phyloP scores from a whole-genome alignment of 2,888 invertebrate genomes.

The Hemaris fuciformis region DNA sequence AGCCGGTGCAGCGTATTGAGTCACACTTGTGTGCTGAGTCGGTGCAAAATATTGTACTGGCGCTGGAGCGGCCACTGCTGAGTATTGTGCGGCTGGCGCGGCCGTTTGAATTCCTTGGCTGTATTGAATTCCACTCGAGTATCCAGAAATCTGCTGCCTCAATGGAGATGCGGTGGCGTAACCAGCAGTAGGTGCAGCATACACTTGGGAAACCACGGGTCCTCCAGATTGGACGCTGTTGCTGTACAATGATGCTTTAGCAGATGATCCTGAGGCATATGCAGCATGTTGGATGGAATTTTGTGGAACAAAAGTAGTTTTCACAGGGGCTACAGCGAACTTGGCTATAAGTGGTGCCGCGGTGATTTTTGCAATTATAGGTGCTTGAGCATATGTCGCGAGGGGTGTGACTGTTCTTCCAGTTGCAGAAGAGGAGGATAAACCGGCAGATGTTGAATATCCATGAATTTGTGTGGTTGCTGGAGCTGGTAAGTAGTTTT shows the following conservation, averaged over 20 bases:
- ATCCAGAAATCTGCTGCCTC: slow-evolving; percentile 35
- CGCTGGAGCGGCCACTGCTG: slow-evolving; percentile 34
- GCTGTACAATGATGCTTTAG: slow-evolving; percentile 68
- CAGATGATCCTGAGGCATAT: slow-evolving; percentile 53
- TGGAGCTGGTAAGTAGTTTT: slow-evolving; percentile 47
- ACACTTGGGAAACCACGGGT: slow-evolving; percentile 75
- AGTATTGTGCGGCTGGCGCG: slow-evolving; percentile 31
- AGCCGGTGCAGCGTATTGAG: slow-evolving; percentile 29
- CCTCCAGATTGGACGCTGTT: slow-evolving; percentile 55
- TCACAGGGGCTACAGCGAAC: slow-evolving; percentile 57
- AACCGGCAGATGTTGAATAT: slow-evolving; percentile 78
- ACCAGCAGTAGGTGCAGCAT: slow-evolving; percentile 57
- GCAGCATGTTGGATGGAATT: slow-evolving; percentile 57
- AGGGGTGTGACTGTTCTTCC: slow-evolving; percentile 62
- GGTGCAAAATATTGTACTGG: slow-evolving; percentile 41
- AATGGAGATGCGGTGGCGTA: slow-evolving; percentile 61
- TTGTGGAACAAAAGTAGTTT: slow-evolving; percentile 55
- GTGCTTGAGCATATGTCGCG: slow-evolving; percentile 76
- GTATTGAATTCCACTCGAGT: slow-evolving; percentile 40
- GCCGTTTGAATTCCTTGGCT: slow-evolving; percentile 34
- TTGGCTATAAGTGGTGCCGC: slow-evolving; percentile 70
- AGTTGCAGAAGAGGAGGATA: slow-evolving; percentile 60
- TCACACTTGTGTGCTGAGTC: slow-evolving; percentile 25
- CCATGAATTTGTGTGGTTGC: slow-evolving; percentile 72
- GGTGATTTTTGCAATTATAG: slow-evolving; percentile 75